Percentiles rank a stretch among this genome's conserved stretches.
Conservation (phyloP, 2,113 vertebrate species). For the Catagonus wagneri region DNA sequence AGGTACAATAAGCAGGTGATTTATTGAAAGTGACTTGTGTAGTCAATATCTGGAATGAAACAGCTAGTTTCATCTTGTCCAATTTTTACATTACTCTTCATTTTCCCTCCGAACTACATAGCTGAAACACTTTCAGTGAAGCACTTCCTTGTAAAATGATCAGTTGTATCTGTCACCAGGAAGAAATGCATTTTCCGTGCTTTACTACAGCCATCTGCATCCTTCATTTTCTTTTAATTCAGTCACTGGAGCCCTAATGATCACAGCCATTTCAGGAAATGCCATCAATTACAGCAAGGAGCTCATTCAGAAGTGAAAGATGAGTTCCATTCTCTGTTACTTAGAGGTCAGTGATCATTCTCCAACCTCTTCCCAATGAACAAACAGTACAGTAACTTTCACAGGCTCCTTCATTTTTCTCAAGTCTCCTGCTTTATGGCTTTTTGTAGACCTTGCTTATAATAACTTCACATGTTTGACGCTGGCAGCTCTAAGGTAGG, state of each 20-base stretch:
- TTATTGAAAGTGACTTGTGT: slow-evolving; percentile 84
- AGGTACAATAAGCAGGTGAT: slow-evolving; percentile 81
- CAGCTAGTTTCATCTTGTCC: slow-evolving; percentile 85
- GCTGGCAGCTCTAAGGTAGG: slow-evolving; percentile 50
- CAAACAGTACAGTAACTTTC: slow-evolving; percentile 77
- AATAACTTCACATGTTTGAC: slow-evolving; percentile 79
- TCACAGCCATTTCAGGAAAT: slow-evolving; percentile 77
- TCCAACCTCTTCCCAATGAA: slow-evolving; percentile 62
- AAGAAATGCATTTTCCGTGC: slow-evolving; percentile 82
- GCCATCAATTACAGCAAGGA: slow-evolving; percentile 77
- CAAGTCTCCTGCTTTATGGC: slow-evolving; percentile 59
- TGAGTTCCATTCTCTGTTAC: slow-evolving; percentile 76
- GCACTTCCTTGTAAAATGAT: slow-evolving; percentile 85
- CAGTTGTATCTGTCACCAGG: slow-evolving; percentile 80
- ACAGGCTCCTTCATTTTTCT: slow-evolving; percentile 75
- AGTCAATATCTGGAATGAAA: slow-evolving; percentile 86
- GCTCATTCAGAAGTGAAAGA: slow-evolving; percentile 79
- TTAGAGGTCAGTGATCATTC: slow-evolving; percentile 80
- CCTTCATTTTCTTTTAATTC: slow-evolving; percentile 87
- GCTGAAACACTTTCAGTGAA: slow-evolving; percentile 81
- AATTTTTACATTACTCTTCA: slow-evolving; percentile 87
- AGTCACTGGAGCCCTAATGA: slow-evolving; percentile 82
- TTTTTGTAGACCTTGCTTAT: slow-evolving; percentile 74
- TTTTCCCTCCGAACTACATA: slow-evolving; percentile 84
- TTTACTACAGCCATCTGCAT: slow-evolving; percentile 82